Percentiles rank a stretch among this genome's conserved stretches.
Evolutionary conservation across 2,888 invertebrate genomes (phyloP).

Genomic region (Zootermopsis nevadensis): DNA sequence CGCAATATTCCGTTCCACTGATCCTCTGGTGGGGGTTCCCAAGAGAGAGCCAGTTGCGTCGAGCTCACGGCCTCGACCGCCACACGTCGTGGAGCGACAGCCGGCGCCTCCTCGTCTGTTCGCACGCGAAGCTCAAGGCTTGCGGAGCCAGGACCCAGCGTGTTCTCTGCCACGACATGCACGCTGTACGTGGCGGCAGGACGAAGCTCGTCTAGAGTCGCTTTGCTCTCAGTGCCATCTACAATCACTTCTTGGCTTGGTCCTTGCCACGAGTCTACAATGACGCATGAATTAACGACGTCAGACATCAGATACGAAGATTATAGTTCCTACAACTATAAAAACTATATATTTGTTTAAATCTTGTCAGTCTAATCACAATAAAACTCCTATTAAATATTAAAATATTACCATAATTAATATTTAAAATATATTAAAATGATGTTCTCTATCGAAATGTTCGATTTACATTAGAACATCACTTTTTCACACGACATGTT

Average conservation of each 20-base stretch:
- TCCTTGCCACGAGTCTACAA: conserved; percentile 49
- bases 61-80: conserved; percentile 54
- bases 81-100: conserved; percentile 55
- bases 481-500: too few relatives aligned
- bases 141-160: conserved; percentile 64
- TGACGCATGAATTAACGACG: too few relatives aligned
- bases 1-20: conserved; percentile 57
- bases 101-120: conserved; percentile 52
- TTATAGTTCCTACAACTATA: too few relatives aligned
- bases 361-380: too few relatives aligned
- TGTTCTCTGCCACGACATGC: conserved; percentile 69
- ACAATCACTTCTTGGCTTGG: conserved; percentile 44
- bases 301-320: too few relatives aligned
- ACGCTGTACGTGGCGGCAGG: conserved; percentile 70
- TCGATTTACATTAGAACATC: too few relatives aligned
- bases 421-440: too few relatives aligned
- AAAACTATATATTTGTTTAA: too few relatives aligned
- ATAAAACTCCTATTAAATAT: too few relatives aligned
- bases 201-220: conserved; percentile 66
- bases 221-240: conserved; percentile 56
- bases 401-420: too few relatives aligned
- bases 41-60: conserved; percentile 56
- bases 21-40: conserved; percentile 58
- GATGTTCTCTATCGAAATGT: too few relatives aligned
- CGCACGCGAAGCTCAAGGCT: conserved; percentile 54